Percentiles rank a stretch among this genome's conserved stretches.
Evolutionary conservation across 2,888 invertebrate genomes (phyloP).

Genomic region (Acrobeloides nanus): DNA sequence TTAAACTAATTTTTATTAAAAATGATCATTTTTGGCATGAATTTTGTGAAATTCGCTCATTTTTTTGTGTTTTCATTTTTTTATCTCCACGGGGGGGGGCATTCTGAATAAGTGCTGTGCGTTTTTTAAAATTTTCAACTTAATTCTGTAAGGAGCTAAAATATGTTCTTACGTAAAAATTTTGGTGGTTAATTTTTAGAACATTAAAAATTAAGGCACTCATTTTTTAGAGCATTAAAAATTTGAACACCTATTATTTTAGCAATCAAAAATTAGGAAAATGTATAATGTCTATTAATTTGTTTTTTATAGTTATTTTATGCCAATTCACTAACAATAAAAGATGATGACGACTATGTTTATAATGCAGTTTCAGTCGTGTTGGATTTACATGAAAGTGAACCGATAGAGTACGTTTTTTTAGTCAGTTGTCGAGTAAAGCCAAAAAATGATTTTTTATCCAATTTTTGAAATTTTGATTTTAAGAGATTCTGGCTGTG

Average conservation of each 20-base stretch:
- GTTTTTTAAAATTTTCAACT: constrained; percentile 2
- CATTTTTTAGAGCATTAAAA: too few species aligned
- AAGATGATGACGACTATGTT: constrained; percentile 53
- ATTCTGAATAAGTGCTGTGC: too few species aligned
- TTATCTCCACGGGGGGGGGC: too few species aligned
- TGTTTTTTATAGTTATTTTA: constrained; percentile 31
- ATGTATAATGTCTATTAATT: not conserved
- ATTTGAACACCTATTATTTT: too few species aligned
- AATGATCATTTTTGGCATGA: too few species aligned
- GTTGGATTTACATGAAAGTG: constrained; percentile 55
- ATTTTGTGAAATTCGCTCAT: too few species aligned
- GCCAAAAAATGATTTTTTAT: constrained; percentile 1
- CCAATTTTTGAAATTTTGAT: constrained; percentile 6
- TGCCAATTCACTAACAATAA: constrained; percentile 21
- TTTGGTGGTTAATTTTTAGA: constrained; percentile 1
- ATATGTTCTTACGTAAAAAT: not conserved
- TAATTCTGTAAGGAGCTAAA: not conserved
- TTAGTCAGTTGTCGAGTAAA: too few species aligned
- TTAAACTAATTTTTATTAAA: too few species aligned
- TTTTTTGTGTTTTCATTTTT: too few species aligned
- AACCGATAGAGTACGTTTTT: constrained; percentile 53
- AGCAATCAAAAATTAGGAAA: too few species aligned
- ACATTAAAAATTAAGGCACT: too few species aligned
- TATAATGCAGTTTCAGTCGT: constrained; percentile 56
- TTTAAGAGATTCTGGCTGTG: not conserved